Percentiles rank a stretch among this genome's conserved stretches.
Conservation (phyloP, 2,888 invertebrate genomes). For the Chaitophorus viminalis region DNA sequence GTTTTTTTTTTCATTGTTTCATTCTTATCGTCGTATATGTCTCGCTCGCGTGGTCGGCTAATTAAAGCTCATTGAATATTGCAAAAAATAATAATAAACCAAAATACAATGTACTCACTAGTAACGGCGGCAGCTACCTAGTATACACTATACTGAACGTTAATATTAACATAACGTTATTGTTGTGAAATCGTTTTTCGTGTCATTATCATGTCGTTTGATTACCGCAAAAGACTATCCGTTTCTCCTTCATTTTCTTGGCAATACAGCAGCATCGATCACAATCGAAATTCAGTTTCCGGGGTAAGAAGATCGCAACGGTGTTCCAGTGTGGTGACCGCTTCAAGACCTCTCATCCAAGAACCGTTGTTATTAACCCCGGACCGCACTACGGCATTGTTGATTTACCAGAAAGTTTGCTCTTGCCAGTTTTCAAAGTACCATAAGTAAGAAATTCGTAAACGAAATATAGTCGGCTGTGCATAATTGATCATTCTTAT, state of each 20-base stretch:
- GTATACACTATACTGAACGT: not conserved
- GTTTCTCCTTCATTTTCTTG: constrained; percentile 56
- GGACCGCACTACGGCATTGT: constrained; percentile 16
- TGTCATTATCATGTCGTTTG: constrained; percentile 4
- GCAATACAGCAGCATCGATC: constrained; percentile 2
- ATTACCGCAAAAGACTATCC: constrained; percentile 25
- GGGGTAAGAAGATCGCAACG: not conserved
- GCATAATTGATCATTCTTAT: not conserved
- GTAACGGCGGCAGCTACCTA: not conserved
- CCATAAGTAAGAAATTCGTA: not conserved
- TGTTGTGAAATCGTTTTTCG: not conserved
- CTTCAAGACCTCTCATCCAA: not conserved
- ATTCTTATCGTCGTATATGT: not conserved
- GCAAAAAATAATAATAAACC: not conserved
- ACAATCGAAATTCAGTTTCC: not conserved
- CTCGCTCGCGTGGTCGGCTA: constrained; percentile 11
- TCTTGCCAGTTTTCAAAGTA: constrained; percentile 9
- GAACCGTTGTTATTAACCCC: not conserved
- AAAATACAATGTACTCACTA: not conserved
- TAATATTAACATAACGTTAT: not conserved
- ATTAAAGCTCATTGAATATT: constrained; percentile 23
- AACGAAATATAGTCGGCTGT: not conserved
- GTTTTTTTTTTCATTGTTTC: not conserved
- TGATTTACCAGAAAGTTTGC: constrained; percentile 48
- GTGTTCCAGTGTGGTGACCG: not conserved